Conservation (phyloP, 2,888 invertebrate species). For the Mayetiola destructor region DNA sequence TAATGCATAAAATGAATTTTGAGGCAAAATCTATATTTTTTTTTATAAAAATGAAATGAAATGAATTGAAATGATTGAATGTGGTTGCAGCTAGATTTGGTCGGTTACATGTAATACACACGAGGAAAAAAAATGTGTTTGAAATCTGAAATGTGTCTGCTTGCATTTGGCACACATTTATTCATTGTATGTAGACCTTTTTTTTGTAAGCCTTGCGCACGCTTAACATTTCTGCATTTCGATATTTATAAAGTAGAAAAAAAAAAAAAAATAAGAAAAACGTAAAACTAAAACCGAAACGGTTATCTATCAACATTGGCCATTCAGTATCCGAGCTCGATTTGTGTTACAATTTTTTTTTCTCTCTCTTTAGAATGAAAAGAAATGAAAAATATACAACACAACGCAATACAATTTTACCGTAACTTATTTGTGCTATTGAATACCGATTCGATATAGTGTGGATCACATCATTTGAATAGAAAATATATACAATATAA, state of each 20-base stretch:
- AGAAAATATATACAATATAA: too few species aligned
- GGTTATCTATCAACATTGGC: slow-evolving; percentile 8
- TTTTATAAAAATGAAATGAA: background rate
- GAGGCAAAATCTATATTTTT: too few species aligned
- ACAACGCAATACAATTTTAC: background rate
- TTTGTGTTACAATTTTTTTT: too few species aligned
- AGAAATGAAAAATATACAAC: background rate
- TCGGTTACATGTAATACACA: background rate
- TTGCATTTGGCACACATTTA: background rate
- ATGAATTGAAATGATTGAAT: background rate
- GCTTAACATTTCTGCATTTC: too few species aligned
- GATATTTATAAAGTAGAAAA: background rate
- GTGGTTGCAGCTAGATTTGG: too few species aligned
- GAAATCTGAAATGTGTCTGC: background rate
- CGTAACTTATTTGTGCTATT: slow-evolving; percentile 3
- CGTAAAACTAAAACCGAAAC: background rate
- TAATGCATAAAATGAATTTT: too few species aligned
- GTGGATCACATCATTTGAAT: background rate
- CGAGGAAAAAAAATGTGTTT: background rate
- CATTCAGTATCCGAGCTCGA: too few species aligned
- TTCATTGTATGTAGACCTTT: background rate
- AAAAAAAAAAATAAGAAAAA: too few species aligned
- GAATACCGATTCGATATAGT: background rate
- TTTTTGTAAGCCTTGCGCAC: too few species aligned
- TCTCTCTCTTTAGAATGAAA: background rate